These are phyloP conservation scores for Entomyzon cyanotis DNA, from an alignment of 2,113 vertebrate genomes.

Conservation along the genomic window DNA sequence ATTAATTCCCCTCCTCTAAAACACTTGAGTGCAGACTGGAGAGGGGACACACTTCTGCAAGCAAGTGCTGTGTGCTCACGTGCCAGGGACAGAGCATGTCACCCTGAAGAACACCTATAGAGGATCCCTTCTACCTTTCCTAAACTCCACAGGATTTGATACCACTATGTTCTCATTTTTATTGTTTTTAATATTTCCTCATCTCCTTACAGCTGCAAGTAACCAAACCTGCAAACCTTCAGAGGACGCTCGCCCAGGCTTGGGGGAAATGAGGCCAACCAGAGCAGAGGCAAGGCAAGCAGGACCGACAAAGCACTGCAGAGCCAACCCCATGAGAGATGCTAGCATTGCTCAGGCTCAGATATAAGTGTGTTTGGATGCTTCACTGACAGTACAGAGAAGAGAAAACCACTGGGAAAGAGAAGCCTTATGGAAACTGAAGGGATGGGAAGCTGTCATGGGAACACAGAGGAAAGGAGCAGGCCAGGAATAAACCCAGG, in stretches of 20 bases:
- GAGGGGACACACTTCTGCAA: neutral
- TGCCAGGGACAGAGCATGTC: neutral
- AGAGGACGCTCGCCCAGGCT: neutral
- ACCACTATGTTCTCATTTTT: neutral
- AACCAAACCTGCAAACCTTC: neutral
- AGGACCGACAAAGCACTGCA: neutral
- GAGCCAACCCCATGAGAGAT: neutral
- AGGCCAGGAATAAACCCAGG: neutral
- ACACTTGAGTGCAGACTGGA: neutral
- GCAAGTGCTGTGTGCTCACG: neutral
- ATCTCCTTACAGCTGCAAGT: neutral
- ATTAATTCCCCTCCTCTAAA: neutral
- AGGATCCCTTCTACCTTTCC: neutral
- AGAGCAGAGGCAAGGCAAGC: neutral
- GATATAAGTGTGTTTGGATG: neutral
- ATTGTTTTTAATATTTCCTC: neutral
- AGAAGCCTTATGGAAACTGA: neutral
- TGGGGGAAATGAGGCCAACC: neutral
- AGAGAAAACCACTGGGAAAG: neutral
- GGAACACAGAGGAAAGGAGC: neutral
- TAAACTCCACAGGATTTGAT: neutral
- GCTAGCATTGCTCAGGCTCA: neutral
- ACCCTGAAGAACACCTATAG: neutral
- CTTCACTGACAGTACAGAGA: slow-evolving; percentile 3
- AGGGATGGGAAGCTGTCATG: neutral